phyloP scores from a whole-genome alignment of 2,797 vertebrate species.

The Chelon auratus region DNA sequence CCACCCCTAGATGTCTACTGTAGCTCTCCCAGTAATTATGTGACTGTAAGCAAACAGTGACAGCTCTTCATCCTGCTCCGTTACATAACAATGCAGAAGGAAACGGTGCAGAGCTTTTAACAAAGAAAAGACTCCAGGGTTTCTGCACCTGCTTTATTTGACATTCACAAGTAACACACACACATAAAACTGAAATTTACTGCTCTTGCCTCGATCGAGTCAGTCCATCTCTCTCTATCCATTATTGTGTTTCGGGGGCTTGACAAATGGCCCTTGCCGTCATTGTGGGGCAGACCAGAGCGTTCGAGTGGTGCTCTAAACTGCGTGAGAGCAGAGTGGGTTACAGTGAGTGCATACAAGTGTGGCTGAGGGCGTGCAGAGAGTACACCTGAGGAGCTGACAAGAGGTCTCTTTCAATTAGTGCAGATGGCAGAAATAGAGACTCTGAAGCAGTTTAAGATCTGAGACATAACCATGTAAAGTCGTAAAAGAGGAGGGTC shows the following conservation, averaged over 20 bases:
- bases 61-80: constrained; percentile 40
- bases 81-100: constrained; percentile 56
- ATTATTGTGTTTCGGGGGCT: constrained; percentile 47
- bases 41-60: constrained; percentile 47
- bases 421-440: constrained; percentile 48
- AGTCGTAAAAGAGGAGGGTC: constrained; percentile 17
- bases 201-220: constrained; percentile 34
- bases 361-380: constrained; percentile 42
- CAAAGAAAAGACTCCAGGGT: constrained; percentile 35
- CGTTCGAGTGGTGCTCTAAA: constrained; percentile 54
- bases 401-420: constrained; percentile 48
- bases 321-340: constrained; percentile 35
- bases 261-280: constrained; percentile 66
- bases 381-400: constrained; percentile 68
- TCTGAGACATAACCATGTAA: constrained; percentile 34
- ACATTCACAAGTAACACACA: constrained; percentile 62
- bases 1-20: constrained; percentile 34
- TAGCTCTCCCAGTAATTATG: constrained; percentile 35
- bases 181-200: constrained; percentile 54
- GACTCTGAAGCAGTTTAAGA: constrained; percentile 35
- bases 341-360: constrained; percentile 53
- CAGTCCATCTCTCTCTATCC: constrained; percentile 34
- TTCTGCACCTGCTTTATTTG: constrained; percentile 75
- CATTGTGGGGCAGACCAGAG: constrained; percentile 34
- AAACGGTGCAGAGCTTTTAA: constrained; percentile 39